phyloP scores from a whole-genome alignment of 1,140 invertebrate genomes.

The Elysia chlorotica region DNA sequence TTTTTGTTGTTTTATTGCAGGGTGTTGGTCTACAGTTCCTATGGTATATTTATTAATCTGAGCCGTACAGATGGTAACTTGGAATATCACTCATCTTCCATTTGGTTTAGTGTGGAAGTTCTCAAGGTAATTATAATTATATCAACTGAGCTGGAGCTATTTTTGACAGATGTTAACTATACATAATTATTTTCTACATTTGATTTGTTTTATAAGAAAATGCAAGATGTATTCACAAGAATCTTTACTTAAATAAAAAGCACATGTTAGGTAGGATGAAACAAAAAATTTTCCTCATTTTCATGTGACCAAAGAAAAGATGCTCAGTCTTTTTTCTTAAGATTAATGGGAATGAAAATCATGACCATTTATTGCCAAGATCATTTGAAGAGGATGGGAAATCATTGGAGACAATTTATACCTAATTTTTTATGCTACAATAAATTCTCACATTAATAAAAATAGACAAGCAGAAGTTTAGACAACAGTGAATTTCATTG shows the following conservation, averaged over 20 bases:
- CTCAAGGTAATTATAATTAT: conserved; percentile 5
- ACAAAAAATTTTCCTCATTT: conserved; percentile 47
- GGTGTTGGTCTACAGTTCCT: conserved; percentile 56
- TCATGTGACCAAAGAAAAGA: background rate
- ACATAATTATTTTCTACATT: background rate
- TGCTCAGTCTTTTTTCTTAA: background rate
- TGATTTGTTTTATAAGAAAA: background rate
- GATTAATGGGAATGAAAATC: no score
- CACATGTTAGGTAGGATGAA: background rate
- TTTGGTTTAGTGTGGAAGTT: conserved; percentile 10
- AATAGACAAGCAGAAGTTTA: no score
- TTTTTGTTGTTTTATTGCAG: conserved; percentile 44
- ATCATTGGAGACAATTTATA: background rate
- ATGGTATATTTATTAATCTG: conserved; percentile 58
- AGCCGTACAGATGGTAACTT: conserved; percentile 49
- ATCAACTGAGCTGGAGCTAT: no score
- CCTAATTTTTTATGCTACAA: background rate
- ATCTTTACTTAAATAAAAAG: background rate
- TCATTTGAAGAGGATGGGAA: background rate
- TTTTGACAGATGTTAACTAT: no score
- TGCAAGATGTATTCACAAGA: background rate
- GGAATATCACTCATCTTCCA: conserved; percentile 8
- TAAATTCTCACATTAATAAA: background rate
- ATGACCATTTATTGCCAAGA: no score
- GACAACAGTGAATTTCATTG: no score